phyloP scores from a whole-genome alignment of 2,888 invertebrate genomes.

The Agrypnus murinus region DNA sequence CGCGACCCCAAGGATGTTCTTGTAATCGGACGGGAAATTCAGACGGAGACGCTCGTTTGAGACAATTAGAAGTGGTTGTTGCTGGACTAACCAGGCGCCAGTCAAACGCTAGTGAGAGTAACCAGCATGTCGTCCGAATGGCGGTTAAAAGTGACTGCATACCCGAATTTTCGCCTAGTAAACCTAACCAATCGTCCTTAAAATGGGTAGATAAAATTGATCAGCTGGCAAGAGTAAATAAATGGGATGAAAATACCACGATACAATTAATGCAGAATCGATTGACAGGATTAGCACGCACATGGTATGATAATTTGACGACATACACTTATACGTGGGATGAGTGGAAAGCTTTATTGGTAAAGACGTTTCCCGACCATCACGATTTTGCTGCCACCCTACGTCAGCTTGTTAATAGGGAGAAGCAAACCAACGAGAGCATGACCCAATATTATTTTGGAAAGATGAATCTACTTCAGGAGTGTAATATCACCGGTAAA shows the following conservation, averaged over 20 bases:
- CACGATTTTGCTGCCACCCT: neutral
- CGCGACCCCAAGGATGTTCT: too few relatives aligned
- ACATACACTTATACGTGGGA: neutral
- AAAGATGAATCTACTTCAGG: neutral
- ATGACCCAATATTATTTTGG: neutral
- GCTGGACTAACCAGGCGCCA: too few relatives aligned
- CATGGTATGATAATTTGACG: constrained; percentile 14
- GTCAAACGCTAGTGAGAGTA: too few relatives aligned
- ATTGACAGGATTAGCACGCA: constrained; percentile 17
- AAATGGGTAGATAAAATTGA: constrained; percentile 31
- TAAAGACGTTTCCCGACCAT: neutral
- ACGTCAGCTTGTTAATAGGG: neutral
- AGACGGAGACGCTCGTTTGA: too few relatives aligned
- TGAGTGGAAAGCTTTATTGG: neutral
- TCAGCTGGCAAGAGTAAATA: constrained; percentile 10
- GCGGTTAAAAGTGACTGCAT: constrained; percentile 21
- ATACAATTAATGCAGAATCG: constrained; percentile 20
- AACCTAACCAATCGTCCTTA: neutral
- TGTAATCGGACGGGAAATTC: too few relatives aligned
- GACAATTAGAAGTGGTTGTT: too few relatives aligned
- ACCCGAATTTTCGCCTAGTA: constrained; percentile 21
- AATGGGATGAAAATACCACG: constrained; percentile 12
- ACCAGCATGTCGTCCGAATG: neutral
- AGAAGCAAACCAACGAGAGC: neutral
- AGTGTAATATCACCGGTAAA: neutral